Evolutionary conservation across 2,797 vertebrate genomes (phyloP), one percentile per base, ranked within the genome.

Genomic region (Smutsia gigantea): DNA sequence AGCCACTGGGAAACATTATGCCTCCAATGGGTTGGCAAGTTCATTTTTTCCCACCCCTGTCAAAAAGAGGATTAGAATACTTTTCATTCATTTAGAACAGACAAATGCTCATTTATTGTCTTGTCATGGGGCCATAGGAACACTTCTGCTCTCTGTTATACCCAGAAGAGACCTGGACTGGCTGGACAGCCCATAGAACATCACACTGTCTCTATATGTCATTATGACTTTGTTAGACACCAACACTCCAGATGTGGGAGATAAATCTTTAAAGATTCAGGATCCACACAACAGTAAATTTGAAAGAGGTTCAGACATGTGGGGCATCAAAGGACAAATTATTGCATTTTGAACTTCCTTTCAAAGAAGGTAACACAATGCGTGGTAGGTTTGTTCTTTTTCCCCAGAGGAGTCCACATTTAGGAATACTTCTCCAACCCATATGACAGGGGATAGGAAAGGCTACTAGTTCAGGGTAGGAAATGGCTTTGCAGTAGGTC

Each of bases 341-440:
- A 90, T 18, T 61, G 46, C 37, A 55, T 87, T 87, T 94, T 69
- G 31, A 69, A 77, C 63, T 87, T 96, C 25, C 69, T 87, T 4
- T 25, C 7, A 39, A 81, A 74, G 49, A 55, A 51, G 37, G 13
- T 1, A 81, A 61, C 39, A 68, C 29, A 66, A 23, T 15, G 14
- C 18, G 18, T 84, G 25, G n/a, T 51, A 37, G 29, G 7, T 7
- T 13, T 31, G 1, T 9, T 31, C 39, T n/a, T 53, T 59, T 64
- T 78, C n/a, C n/a, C 25, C 19, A 82, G 46, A 93, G n/a, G 8
- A 66, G 79, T 59, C 1, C 59, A 86, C 13, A 75, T 11, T 42
- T 81, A 46, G 42, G 51, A 82, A 68, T 68, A 74, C 10, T 77
- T 15, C 37, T 87, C 29, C 46, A 90, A 88, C 7, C 29, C 13